Conservation (phyloP, 2,888 invertebrate species). For the Drosophila crucigera region DNA sequence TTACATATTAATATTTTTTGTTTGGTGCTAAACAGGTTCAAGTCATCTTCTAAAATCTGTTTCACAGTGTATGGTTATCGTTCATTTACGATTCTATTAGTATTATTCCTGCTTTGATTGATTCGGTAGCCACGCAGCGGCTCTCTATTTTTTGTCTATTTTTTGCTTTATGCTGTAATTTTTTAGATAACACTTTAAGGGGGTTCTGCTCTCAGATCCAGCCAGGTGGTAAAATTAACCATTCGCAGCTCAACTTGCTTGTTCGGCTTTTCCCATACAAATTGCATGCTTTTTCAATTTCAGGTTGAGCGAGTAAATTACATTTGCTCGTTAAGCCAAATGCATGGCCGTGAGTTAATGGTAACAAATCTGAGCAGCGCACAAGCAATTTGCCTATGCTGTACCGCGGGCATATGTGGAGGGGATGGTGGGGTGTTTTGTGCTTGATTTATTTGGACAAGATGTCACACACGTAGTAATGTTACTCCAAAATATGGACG, state of each 20-base stretch:
- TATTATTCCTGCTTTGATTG: conserved; percentile 34
- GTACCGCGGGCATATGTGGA: background rate
- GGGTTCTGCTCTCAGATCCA: background rate
- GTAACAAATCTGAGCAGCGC: conserved; percentile 50
- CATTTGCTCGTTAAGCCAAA: conserved; percentile 31
- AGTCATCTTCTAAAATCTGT: background rate
- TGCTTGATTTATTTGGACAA: conserved; percentile 71
- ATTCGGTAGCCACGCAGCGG: conserved; percentile 28
- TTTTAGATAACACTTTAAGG: conserved; percentile 45
- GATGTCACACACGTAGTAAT: conserved; percentile 72
- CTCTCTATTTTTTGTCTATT: conserved; percentile 3
- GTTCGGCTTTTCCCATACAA: conserved; percentile 31
- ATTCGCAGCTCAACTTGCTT: conserved; percentile 3
- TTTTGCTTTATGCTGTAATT: conserved; percentile 50
- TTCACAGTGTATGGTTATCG: background rate
- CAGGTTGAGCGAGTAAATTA: conserved; percentile 52
- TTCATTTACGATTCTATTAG: background rate
- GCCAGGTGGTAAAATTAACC: conserved; percentile 19
- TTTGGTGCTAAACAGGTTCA: background rate
- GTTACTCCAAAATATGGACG: conserved; percentile 56
- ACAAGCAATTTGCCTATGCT: conserved; percentile 41
- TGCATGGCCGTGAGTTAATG: conserved; percentile 47
- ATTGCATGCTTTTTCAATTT: conserved; percentile 66
- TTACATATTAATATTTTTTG: background rate
- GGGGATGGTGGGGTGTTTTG: background rate